A percentile compares a stretch with the other conserved stretches of the same genome.
Conservation (phyloP, 2,797 vertebrate species). For the Malurus leucopterus region DNA sequence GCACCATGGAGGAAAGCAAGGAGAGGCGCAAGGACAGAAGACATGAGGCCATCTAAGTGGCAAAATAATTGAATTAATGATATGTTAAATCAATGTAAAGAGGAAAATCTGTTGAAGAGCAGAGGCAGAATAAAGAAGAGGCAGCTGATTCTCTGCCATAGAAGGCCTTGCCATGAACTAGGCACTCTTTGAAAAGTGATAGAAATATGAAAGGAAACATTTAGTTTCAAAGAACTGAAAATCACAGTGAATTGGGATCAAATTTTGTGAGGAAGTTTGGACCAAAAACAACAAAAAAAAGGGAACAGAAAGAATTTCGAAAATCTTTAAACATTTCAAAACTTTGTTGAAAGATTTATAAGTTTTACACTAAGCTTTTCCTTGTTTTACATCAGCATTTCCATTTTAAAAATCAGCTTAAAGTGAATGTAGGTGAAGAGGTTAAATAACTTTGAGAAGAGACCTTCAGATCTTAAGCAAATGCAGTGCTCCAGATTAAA, state of each 20-base stretch:
- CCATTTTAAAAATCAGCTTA: not conserved
- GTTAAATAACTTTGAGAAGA: slow-evolving; percentile 27
- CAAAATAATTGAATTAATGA: not conserved
- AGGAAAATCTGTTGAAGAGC: not conserved
- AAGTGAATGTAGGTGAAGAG: slow-evolving; percentile 18
- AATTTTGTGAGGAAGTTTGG: not conserved
- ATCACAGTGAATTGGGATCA: not conserved
- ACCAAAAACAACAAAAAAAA: not conserved
- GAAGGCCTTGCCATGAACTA: not conserved
- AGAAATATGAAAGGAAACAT: not conserved
- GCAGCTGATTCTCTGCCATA: not conserved
- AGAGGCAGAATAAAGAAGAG: not conserved
- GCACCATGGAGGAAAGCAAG: not conserved
- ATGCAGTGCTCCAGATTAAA: slow-evolving; percentile 25
- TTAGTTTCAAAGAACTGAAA: not conserved
- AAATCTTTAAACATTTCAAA: not conserved
- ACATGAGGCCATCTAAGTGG: not conserved
- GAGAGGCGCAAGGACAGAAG: not conserved
- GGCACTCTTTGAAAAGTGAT: not conserved
- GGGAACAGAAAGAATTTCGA: not conserved
- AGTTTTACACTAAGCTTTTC: not conserved
- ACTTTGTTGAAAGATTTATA: not conserved
- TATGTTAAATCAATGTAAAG: not conserved
- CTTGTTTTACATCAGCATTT: slow-evolving; percentile 13
- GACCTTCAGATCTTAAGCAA: slow-evolving; percentile 27